These are phyloP conservation scores for Megamerina dolium DNA, from an alignment of 2,888 invertebrate genomes.

Conservation along the genomic window DNA sequence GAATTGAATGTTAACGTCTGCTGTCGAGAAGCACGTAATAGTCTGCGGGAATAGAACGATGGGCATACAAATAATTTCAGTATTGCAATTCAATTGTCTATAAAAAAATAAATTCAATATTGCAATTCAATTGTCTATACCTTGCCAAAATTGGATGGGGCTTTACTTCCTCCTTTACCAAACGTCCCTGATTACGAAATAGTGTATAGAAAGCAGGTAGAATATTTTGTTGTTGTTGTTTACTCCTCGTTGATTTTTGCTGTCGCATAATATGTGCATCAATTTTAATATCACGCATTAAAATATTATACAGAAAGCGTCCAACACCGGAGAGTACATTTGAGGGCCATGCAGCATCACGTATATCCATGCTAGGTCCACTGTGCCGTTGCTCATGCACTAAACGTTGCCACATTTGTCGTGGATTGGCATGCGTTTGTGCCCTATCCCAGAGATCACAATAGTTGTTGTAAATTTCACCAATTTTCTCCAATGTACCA, in stretches of 20 bases:
- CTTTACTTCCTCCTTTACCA: conserved; percentile 68
- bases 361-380: conserved; percentile 57
- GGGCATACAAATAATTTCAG: background rate
- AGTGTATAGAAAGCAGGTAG: conserved; percentile 76
- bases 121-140: conserved; percentile 14
- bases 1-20: conserved; percentile 68
- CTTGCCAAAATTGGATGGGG: conserved; percentile 73
- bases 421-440: conserved; percentile 52
- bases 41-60: conserved; percentile 35
- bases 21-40: conserved; percentile 63
- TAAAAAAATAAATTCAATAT: conserved; percentile 13
- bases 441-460: conserved; percentile 58
- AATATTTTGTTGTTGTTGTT: conserved; percentile 53
- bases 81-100: background rate
- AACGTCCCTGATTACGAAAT: conserved; percentile 60
- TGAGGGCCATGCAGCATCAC: conserved; percentile 61
- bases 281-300: conserved; percentile 78
- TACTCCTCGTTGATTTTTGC: conserved; percentile 42
- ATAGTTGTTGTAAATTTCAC: conserved; percentile 58
- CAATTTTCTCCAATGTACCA: conserved; percentile 62
- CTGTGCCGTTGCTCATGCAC: conserved; percentile 51
- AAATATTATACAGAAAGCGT: conserved; percentile 78
- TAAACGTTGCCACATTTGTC: conserved; percentile 69
- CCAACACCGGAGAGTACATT: conserved; percentile 64
- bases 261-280: conserved; percentile 61